Evolutionary conservation across 2,888 invertebrate species (phyloP), one percentile per base, ranked within the genome.

Genomic region (Adelognathus sp.): DNA sequence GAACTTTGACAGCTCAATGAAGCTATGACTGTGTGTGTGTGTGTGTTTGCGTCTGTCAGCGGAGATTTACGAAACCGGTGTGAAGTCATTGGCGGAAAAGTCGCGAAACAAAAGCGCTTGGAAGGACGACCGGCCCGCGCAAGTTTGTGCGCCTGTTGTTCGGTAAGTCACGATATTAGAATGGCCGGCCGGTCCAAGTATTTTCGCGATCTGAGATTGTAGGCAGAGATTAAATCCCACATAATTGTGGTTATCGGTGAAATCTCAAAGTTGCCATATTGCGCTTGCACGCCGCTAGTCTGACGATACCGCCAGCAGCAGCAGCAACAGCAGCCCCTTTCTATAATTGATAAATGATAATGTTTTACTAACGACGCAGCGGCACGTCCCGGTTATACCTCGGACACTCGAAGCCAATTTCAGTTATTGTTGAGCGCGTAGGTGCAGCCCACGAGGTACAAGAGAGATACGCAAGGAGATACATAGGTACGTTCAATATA

Each of bases 1-100:
- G 44, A 66, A 52, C 31, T 39, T 39, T 75, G 75, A 69, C 75
- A 69, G 61, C 61, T 36, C 21, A 61, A 54, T 64, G 56, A 64
- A 3, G 16, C 29, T n/a, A n/a, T n/a, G n/a, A n/a, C n/a, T n/a
- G 67, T 44, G 63, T 44, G 36, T 70, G 33, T 18, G 31, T 14
- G n/a, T n/a, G n/a, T n/a, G n/a, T n/a, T n/a, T n/a, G n/a, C n/a
- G n/a, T n/a, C n/a, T n/a, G n/a, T n/a, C n/a, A n/a, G n/a, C n/a
- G n/a, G n/a, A 21, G 50, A 50, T 50, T 24, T 11, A 50, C 24
- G 50, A 50, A 24, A 50, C 18, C 21, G 50, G 50, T 50, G 24
- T 50, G 50, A 50, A 50, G 50, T 50, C 24, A 24, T 21, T 50
- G 50, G 21, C 21, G n/a, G 50, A 24, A 9, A 24, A 24, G 50